phyloP scores from a whole-genome alignment of 2,888 invertebrate genomes.

The Microdon myrmicae region DNA sequence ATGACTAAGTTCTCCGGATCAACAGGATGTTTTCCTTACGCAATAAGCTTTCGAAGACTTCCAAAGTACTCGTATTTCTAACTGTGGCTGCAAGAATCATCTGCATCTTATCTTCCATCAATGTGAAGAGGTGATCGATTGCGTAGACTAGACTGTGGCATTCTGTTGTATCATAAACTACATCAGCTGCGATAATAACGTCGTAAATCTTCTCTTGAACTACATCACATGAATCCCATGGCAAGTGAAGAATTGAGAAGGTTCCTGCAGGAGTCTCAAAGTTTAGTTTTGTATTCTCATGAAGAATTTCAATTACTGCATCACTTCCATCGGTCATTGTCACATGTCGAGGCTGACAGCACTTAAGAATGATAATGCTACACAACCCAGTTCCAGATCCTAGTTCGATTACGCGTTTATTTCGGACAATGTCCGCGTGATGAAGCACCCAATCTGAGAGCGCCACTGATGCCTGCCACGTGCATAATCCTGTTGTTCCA shows the following conservation, averaged over 20 bases:
- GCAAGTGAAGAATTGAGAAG: constrained; percentile 56
- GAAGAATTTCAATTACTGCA: constrained; percentile 73
- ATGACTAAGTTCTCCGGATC: constrained; percentile 1
- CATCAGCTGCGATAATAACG: constrained; percentile 71
- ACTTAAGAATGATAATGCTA: constrained; percentile 73
- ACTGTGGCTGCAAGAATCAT: constrained; percentile 72
- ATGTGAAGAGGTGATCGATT: constrained; percentile 65
- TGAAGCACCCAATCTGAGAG: constrained; percentile 77
- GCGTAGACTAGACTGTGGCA: constrained; percentile 68
- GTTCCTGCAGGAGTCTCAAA: constrained; percentile 56
- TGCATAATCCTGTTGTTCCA: constrained; percentile 83
- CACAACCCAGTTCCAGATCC: constrained; percentile 82
- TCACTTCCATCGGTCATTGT: constrained; percentile 78
- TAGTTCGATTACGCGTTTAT: constrained; percentile 76
- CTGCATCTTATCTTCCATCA: constrained; percentile 59
- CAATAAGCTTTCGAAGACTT: constrained; percentile 70
- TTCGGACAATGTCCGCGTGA: constrained; percentile 68
- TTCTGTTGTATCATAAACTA: constrained; percentile 71
- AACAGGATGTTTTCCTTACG: constrained; percentile 64
- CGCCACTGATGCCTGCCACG: constrained; percentile 81
- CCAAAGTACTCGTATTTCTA: constrained; percentile 74
- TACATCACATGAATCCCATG: constrained; percentile 68
- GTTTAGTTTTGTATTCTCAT: constrained; percentile 74
- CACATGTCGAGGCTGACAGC: constrained; percentile 70
- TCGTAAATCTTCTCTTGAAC: constrained; percentile 63